phyloP scores from a whole-genome alignment of 2,888 invertebrate genomes.

The Octodonta nipae region DNA sequence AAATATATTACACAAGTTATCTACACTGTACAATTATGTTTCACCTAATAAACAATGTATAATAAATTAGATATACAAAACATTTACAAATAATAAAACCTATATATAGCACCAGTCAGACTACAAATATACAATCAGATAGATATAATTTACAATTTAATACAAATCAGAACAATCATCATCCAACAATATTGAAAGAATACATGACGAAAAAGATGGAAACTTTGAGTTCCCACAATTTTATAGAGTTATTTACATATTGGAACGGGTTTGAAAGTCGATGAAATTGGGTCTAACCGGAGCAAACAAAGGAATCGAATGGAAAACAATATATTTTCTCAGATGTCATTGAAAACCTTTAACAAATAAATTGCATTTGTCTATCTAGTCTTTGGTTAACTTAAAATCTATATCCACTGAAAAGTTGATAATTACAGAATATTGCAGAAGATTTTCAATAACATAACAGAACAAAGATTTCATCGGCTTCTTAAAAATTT shows the following conservation, averaged over 20 bases:
- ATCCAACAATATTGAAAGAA: constrained; percentile 12
- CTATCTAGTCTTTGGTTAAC: too few relatives aligned
- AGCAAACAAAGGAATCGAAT: too few relatives aligned
- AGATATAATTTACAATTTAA: constrained; percentile 25
- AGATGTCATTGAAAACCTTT: too few relatives aligned
- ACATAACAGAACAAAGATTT: too few relatives aligned
- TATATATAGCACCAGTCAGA: constrained; percentile 38
- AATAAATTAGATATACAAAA: constrained; percentile 30
- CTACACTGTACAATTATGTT: constrained; percentile 37
- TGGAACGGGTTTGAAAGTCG: too few relatives aligned
- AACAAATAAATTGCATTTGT: too few relatives aligned
- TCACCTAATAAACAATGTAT: constrained; percentile 25
- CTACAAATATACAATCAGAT: constrained; percentile 31
- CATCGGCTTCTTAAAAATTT: too few relatives aligned
- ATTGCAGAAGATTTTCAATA: too few relatives aligned
- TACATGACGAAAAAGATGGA: constrained; percentile 6
- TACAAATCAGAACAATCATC: constrained; percentile 25
- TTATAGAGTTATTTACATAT: not conserved
- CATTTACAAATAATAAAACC: constrained; percentile 31
- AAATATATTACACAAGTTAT: constrained; percentile 40
- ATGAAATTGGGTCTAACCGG: too few relatives aligned
- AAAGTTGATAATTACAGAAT: too few relatives aligned
- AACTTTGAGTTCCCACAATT: not conserved
- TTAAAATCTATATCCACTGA: too few relatives aligned
- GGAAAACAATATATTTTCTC: too few relatives aligned